Percentiles rank a stretch among this genome's conserved stretches.
These are phyloP conservation scores for Oenanthe oenanthe DNA, from an alignment of 2,113 vertebrate species.

Conservation along the genomic window DNA sequence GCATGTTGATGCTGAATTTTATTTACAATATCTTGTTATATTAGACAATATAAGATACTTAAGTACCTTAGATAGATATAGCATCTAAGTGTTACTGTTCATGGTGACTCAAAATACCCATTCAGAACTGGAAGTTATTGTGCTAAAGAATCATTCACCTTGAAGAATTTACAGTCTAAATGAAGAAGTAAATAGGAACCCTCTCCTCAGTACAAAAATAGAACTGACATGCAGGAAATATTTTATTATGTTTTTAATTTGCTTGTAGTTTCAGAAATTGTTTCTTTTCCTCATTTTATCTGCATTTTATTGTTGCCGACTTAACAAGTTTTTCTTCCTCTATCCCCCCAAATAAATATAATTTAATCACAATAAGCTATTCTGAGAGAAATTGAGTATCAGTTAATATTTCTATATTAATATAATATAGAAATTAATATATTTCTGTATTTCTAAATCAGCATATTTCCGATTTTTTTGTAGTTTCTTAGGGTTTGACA, in stretches of 20 bases:
- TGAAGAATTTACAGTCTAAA: background rate
- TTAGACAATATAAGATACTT: background rate
- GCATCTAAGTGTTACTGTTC: background rate
- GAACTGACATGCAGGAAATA: background rate
- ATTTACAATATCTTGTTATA: background rate
- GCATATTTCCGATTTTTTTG: background rate
- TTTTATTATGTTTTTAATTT: background rate
- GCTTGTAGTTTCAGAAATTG: background rate
- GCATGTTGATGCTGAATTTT: background rate
- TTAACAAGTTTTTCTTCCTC: background rate
- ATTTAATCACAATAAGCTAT: background rate
- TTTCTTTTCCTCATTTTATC: background rate
- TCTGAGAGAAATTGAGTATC: background rate
- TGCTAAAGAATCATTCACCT: background rate
- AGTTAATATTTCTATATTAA: background rate
- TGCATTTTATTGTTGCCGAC: background rate
- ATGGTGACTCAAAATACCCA: background rate
- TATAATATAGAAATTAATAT: too few relatives aligned
- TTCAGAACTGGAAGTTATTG: background rate
- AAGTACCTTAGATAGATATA: background rate
- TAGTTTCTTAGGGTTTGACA: background rate
- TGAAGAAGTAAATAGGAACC: background rate
- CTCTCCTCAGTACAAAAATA: background rate
- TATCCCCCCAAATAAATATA: background rate
- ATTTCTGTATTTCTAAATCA: background rate